Evolutionary conservation across 2,797 vertebrate genomes (phyloP).

Genomic region (Alca torda): DNA sequence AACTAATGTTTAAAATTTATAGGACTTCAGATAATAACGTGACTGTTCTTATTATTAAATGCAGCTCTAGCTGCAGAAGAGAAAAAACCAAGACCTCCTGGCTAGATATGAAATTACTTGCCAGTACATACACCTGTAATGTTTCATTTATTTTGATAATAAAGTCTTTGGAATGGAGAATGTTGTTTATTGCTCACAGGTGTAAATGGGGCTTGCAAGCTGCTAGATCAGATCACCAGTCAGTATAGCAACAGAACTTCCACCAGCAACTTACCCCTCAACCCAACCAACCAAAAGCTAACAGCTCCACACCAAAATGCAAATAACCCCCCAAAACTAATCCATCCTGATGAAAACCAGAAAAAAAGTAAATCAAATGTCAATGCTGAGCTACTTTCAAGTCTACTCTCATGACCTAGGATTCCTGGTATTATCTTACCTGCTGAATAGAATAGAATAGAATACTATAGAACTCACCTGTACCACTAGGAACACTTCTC

Average conservation of each 20-base stretch:
- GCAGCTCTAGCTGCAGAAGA: background rate
- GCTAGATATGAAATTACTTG: background rate
- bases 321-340: background rate
- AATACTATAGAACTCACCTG: background rate
- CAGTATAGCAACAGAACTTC: background rate
- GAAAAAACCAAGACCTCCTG: background rate
- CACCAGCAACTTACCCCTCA: background rate
- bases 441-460: background rate
- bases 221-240: background rate
- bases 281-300: background rate
- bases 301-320: background rate
- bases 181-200: background rate
- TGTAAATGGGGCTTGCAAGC: background rate
- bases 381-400: background rate
- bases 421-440: background rate
- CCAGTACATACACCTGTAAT: background rate
- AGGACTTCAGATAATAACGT: background rate
- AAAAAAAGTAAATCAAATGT: background rate
- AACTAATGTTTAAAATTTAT: background rate
- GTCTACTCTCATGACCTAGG: background rate
- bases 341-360: accelerated
- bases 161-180: background rate
- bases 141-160: background rate
- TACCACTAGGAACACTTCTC: background rate
- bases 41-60: background rate